Percentiles rank a stretch among this genome's conserved stretches.
These are phyloP conservation scores for Lepidostoma basale DNA, from an alignment of 1,140 invertebrate species.

Conservation along the genomic window DNA sequence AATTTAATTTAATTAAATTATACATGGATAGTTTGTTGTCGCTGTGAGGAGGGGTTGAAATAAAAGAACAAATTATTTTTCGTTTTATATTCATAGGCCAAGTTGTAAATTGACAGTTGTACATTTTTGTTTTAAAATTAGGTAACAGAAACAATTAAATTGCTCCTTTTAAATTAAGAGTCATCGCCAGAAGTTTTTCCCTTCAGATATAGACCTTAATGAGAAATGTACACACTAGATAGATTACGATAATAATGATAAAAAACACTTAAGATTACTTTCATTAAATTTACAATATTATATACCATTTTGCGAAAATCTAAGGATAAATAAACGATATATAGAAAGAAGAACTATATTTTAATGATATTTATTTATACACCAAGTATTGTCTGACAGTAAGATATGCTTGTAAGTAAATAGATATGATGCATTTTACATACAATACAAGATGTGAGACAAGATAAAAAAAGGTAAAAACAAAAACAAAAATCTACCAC, in stretches of 20 bases:
- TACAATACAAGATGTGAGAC: neutral
- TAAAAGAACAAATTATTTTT: neutral
- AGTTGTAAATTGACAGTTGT: conserved; percentile 45
- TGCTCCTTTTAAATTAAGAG: conserved; percentile 30
- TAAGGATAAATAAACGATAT: neutral
- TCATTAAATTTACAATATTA: neutral
- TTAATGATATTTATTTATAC: neutral
- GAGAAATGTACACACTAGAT: conserved; percentile 8
- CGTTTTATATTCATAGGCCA: conserved; percentile 45
- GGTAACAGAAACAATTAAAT: conserved; percentile 42
- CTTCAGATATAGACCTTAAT: conserved; percentile 6
- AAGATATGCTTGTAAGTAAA: conserved; percentile 20
- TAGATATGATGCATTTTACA: neutral
- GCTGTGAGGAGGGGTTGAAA: neutral
- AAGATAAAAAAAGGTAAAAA: neutral
- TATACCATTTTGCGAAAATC: neutral
- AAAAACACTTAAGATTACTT: conserved; percentile 21
- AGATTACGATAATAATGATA: conserved; percentile 11
- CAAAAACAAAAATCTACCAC: neutral
- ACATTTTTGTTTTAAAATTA: conserved; percentile 44
- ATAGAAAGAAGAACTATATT: neutral
- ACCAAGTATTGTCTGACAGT: conserved; percentile 7
- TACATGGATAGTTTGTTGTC: neutral
- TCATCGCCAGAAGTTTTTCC: conserved; percentile 22
- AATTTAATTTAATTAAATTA: neutral